Evolutionary conservation across 1,140 invertebrate genomes (phyloP).

Genomic region (Nomia melanderi): DNA sequence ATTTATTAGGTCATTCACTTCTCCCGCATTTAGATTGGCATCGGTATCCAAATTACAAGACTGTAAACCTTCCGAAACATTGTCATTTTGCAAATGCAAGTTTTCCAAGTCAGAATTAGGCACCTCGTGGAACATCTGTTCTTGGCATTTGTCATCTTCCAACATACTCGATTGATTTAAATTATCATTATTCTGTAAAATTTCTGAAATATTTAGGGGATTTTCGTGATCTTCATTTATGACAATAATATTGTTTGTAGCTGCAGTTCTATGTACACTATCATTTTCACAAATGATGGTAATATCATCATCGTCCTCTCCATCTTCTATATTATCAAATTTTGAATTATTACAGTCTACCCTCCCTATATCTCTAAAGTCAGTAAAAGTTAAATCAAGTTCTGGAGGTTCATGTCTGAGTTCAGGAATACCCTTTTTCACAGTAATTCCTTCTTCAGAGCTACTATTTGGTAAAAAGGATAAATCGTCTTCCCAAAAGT

Average conservation of each 20-base stretch:
- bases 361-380: conserved; percentile 73
- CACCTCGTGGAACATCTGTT: neutral
- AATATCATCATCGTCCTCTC: neutral
- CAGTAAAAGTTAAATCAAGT: conserved; percentile 65
- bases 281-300: neutral
- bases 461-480: conserved; percentile 12
- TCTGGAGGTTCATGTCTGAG: conserved; percentile 69
- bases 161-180: neutral
- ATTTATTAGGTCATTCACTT: neutral
- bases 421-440: conserved; percentile 57
- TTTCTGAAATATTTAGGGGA: neutral
- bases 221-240: conserved; percentile 13
- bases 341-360: conserved; percentile 64
- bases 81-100: conserved; percentile 27
- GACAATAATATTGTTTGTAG: conserved; percentile 20
- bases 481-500: conserved; percentile 70
- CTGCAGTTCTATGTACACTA: neutral
- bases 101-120: conserved; percentile 5
- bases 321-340: conserved; percentile 10
- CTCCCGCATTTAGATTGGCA: neutral
- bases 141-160: neutral
- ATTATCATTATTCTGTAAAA: neutral
- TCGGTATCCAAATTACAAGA: neutral
- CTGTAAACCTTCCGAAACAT: conserved; percentile 3
- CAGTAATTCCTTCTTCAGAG: conserved; percentile 14